Evolutionary conservation across 2,888 invertebrate genomes (phyloP), one percentile per base, ranked within the genome.

Genomic region (Dioctria linearis): DNA sequence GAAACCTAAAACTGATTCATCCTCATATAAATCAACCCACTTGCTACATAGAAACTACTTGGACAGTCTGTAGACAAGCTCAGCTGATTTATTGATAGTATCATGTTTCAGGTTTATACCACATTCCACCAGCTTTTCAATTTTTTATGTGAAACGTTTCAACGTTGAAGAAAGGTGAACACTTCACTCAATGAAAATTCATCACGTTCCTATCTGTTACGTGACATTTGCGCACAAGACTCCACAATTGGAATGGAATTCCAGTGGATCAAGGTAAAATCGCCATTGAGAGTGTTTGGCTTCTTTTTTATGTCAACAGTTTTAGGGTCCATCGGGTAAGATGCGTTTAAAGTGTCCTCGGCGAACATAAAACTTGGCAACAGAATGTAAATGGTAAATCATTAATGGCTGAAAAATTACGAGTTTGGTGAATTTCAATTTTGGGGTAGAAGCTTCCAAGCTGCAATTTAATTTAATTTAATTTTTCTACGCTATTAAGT

Each of bases 101-200:
- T 75, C 59, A 43, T 75, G 75, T 61, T 59, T 75, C 75, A 75
- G 39, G 75, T 59, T 75, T 75, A 25, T 25, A 75, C 43, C 59
- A 61, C 75, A 75, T 54, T 54, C 54, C 71, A 39, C n/a, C 54
- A 40, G 39, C 25, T 43, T 75, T 75, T 75, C 75, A 75, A 75
- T 75, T 75, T 75, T 75, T 75, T 57, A 75, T 75, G 59, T 43
- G 75, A 59, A 75, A 42, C 75, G 43, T 59, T 75, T 75, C 59
- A 57, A 37, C 51, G 37, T 71, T 61, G 61, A 59, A 61, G 75
- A 71, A 71, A 71, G 54, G 75, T 59, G 75, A 61, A 75, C 13
- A 59, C 61, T 75, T 59, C 61, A 75, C 75, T 54, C 71, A 51
- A 71, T 71, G 49, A 71, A 71, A 71, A 71, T 71, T 71, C 71